Percentiles rank a stretch among this genome's conserved stretches.
Conservation (phyloP, 2,113 vertebrate species). For the Mustela nigripes region DNA sequence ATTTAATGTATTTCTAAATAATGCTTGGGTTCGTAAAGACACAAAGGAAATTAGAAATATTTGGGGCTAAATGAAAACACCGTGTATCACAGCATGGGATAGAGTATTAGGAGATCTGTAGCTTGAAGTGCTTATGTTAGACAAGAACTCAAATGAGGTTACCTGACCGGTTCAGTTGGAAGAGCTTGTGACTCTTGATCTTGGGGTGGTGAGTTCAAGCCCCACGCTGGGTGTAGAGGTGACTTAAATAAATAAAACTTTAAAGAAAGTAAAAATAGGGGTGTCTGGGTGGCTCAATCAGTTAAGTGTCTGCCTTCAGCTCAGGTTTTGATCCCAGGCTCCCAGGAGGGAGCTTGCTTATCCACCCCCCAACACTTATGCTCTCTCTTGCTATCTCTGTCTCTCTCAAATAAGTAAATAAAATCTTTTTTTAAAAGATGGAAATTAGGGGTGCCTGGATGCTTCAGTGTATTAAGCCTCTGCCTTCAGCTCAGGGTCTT, state of each 20-base stretch:
- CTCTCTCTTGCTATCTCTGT: no score
- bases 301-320: no score
- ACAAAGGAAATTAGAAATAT: not conserved
- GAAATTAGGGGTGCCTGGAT: not conserved
- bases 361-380: no score
- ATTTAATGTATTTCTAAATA: constrained; percentile 27
- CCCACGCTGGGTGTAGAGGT: not conserved
- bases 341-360: no score
- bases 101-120: not conserved
- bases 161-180: not conserved
- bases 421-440: not conserved
- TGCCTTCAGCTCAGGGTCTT: no score
- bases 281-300: no score
- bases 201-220: no score
- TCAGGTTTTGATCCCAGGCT: no score
- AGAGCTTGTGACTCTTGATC: no score
- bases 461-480: no score
- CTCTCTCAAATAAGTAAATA: no score
- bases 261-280: no score
- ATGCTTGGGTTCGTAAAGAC: not conserved
- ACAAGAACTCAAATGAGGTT: not conserved
- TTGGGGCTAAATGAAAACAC: not conserved
- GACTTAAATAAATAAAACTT: not conserved
- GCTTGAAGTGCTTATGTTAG: not conserved
- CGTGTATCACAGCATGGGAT: not conserved